Percentiles rank a stretch among this genome's conserved stretches.
These are phyloP conservation scores for Sigmodon hispidus DNA, from an alignment of 2,113 vertebrate species.

Conservation along the genomic window DNA sequence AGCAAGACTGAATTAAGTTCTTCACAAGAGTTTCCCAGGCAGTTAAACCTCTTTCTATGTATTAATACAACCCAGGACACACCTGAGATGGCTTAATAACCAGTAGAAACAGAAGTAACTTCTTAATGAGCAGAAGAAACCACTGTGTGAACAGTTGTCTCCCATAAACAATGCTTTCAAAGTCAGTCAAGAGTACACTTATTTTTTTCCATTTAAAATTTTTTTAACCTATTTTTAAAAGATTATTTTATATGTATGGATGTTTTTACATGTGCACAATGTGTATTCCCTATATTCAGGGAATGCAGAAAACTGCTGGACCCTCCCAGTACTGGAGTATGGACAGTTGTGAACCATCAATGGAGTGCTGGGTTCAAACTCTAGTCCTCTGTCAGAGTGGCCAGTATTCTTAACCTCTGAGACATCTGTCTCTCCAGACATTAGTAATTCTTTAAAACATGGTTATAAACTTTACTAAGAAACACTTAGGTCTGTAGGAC, in stretches of 20 bases:
- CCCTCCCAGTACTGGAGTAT: neutral
- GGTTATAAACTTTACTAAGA: neutral
- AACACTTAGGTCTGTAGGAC: neutral
- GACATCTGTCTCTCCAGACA: neutral
- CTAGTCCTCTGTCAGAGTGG: neutral
- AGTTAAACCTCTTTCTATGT: constrained; percentile 21
- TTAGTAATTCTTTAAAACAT: neutral
- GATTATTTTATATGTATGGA: neutral
- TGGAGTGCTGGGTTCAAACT: neutral
- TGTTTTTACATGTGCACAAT: neutral
- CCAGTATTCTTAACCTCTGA: neutral
- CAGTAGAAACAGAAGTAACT: constrained; percentile 21
- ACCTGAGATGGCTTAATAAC: neutral
- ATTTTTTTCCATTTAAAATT: neutral
- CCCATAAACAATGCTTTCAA: constrained; percentile 1
- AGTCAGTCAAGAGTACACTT: neutral
- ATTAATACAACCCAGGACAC: neutral
- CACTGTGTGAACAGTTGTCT: constrained; percentile 1
- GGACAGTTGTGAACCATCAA: neutral
- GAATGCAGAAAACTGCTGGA: neutral
- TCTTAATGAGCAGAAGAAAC: neutral
- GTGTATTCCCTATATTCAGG: neutral
- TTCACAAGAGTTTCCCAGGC: neutral
- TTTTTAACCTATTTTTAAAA: neutral
- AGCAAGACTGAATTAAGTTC: neutral